These are phyloP conservation scores for Condylostylus longicornis DNA, from an alignment of 1,140 invertebrate species.

Conservation along the genomic window DNA sequence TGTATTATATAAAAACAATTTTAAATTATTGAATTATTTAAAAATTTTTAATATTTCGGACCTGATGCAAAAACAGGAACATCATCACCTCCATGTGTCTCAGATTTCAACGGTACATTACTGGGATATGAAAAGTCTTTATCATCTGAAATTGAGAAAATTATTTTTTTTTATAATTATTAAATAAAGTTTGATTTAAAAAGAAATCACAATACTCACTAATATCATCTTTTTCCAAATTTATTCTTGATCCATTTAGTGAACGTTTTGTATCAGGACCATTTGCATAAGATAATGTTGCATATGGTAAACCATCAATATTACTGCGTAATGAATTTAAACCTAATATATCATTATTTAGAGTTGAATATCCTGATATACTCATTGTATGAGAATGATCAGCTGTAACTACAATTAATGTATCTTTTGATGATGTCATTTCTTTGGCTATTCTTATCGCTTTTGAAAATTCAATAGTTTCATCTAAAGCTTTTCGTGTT, in stretches of 20 bases:
- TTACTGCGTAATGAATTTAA: conserved; percentile 23
- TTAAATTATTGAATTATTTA: background rate
- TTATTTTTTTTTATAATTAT: background rate
- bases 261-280: conserved; percentile 41
- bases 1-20: conserved; percentile 22
- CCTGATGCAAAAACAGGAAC: conserved; percentile 36
- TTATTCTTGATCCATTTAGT: conserved; percentile 18
- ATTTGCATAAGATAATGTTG: conserved; percentile 60
- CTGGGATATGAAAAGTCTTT: conserved; percentile 30
- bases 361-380: conserved; percentile 46
- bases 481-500: conserved; percentile 44
- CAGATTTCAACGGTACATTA: conserved; percentile 32
- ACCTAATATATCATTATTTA: conserved; percentile 41
- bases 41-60: background rate
- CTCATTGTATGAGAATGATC: conserved; percentile 51
- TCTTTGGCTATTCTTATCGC: conserved; percentile 41
- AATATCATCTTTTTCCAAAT: conserved; percentile 31
- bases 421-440: conserved; percentile 39
- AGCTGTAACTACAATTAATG: conserved; percentile 46
- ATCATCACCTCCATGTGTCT: conserved; percentile 45
- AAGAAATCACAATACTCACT: conserved; percentile 24
- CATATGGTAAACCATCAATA: conserved; percentile 50
- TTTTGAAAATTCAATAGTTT: conserved; percentile 47
- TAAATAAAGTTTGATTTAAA: conserved; percentile 10
- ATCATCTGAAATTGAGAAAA: conserved; percentile 4